Conservation (phyloP, 2,797 vertebrate species). For the Bradypodion ventrale region DNA sequence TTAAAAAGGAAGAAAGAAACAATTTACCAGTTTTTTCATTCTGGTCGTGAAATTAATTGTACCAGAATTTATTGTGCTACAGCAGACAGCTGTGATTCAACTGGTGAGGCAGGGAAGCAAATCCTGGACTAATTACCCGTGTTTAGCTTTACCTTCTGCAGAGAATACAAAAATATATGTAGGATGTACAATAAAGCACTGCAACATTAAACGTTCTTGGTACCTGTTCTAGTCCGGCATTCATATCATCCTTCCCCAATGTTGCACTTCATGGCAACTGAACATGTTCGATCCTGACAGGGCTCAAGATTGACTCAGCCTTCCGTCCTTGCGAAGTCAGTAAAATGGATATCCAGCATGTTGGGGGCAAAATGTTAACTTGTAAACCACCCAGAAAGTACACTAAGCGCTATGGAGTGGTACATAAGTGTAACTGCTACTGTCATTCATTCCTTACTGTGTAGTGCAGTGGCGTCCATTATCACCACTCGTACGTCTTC, state of each 20-base stretch:
- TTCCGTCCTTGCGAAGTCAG: too few species aligned
- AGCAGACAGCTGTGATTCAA: not conserved
- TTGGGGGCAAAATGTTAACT: too few species aligned
- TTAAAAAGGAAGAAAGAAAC: slow-evolving; percentile 16
- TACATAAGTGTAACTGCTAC: too few species aligned
- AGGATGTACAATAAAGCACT: not conserved
- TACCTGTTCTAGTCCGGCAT: not conserved
- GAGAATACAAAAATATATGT: not conserved
- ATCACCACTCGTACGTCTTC: not conserved
- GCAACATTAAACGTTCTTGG: not conserved
- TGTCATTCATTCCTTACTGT: too few species aligned
- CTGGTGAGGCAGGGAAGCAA: not conserved
- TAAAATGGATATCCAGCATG: too few species aligned
- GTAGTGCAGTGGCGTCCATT: not conserved
- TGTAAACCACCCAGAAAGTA: too few species aligned
- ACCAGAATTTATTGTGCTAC: not conserved
- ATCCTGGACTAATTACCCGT: not conserved
- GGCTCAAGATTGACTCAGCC: too few species aligned
- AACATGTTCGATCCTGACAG: not conserved
- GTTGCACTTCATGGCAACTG: not conserved
- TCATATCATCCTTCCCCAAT: not conserved
- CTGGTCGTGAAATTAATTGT: not conserved
- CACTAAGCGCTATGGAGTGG: too few species aligned
- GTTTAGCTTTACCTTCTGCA: not conserved
- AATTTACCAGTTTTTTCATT: not conserved